Evolutionary conservation across 2,113 vertebrate genomes (phyloP).

Genomic region (Pseudorasbora parva): DNA sequence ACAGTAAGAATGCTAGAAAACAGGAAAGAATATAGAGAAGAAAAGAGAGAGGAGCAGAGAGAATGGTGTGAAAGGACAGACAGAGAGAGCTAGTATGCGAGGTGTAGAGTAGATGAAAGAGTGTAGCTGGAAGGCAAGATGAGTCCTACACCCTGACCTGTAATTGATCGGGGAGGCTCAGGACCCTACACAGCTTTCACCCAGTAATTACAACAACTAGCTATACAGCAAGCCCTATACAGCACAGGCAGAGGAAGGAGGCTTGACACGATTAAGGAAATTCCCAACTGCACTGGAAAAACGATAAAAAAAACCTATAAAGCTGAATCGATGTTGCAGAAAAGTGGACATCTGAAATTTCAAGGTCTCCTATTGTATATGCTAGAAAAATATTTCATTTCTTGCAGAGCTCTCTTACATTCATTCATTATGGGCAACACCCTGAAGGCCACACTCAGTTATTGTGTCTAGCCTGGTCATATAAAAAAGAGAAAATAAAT

Average conservation of each 20-base stretch:
- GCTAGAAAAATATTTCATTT: slow-evolving; percentile 1
- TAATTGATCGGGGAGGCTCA: slow-evolving; percentile 56
- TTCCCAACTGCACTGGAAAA: not conserved
- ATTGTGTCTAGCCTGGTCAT: slow-evolving; percentile 5
- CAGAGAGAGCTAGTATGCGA: slow-evolving; percentile 15
- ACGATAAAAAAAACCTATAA: not conserved
- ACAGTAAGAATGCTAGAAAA: not conserved
- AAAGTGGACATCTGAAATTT: slow-evolving; percentile 17
- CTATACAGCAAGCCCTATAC: slow-evolving; percentile 31
- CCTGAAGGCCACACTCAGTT: slow-evolving; percentile 36
- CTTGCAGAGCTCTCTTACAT: not conserved
- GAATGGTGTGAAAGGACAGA: slow-evolving; percentile 14
- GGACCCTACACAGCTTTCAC: slow-evolving; percentile 28
- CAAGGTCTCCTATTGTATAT: not conserved
- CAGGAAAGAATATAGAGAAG: not conserved
- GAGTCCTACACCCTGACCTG: slow-evolving; percentile 46
- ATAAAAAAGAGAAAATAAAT: not conserved
- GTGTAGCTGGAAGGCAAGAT: slow-evolving; percentile 43
- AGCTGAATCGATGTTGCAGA: not conserved
- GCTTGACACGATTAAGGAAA: not conserved
- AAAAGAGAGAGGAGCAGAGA: not conserved
- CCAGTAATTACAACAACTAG: slow-evolving; percentile 51
- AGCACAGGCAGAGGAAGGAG: not conserved
- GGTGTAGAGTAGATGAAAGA: slow-evolving; percentile 60
- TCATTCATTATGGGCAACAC: not conserved